Base-by-base conservation (phyloP, 2,113 vertebrate species). In the Corythornis madagascariensis region DNA sequence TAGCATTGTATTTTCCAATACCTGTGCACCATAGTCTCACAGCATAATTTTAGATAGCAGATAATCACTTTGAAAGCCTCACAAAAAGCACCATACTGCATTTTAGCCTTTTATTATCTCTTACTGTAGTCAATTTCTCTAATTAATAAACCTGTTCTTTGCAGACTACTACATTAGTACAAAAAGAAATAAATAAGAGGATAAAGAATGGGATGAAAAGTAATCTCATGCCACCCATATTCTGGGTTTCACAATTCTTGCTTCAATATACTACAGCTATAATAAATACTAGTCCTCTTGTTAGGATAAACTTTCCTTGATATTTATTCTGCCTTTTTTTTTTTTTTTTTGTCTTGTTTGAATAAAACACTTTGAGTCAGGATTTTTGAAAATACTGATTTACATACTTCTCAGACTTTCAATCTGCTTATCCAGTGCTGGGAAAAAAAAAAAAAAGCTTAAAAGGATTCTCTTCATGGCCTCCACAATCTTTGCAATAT, bases 51-150 rank as follows among this genome's bases (percentile, higher is more conserved):
- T 63, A 81, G 26, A 47, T 9, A 24, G 20, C 25, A 73, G 19
- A n/a, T n/a, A 86, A 16, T 0, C 2, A 7, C 21, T 91, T 86
- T 64, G 52, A 75, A 88, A 83, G 24, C 24, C 69, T 69, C 52
- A 35, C 13, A 69, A 5, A 50, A 60, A 10, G 33, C 55, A 63
- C 13, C 12, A 33, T 29, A 22, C 17, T 45, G 22, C 43, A 77
- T 38, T 86, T 79, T 3, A 76, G 45, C 25, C 19, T 75, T 96
- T 76, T 63, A 69, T 82, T 84, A 86, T 79, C 89, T 93, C 69
- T 18, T 14, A 13, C 9, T 73, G 28, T 81, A 79, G 35, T 66
- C 59, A 40, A 13, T 63, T 86, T 66, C 76, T 84, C 35, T 50
- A 89, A 79, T 76, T 86, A 96, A 89, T 28, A 82, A 5, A 42